Conservation (phyloP, 2,797 vertebrate genomes). For the Myiotriccus ornatus region DNA sequence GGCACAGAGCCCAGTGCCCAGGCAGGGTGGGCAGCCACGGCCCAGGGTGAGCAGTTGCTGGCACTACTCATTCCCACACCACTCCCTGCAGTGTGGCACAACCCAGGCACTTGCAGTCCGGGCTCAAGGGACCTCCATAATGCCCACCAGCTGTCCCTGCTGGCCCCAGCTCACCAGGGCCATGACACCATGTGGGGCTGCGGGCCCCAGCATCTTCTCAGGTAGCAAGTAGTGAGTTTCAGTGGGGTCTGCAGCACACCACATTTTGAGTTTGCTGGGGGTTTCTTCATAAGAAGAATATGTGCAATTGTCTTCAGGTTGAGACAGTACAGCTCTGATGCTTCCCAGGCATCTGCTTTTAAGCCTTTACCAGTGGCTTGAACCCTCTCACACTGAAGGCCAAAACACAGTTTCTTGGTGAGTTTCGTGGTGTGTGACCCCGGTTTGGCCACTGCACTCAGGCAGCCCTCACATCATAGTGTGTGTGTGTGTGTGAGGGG, state of each 20-base stretch:
- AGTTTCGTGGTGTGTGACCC: not conserved
- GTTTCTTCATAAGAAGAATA: not conserved
- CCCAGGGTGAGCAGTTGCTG: accelerated
- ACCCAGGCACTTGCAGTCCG: not conserved
- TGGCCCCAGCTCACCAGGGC: not conserved
- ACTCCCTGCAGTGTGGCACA: accelerated
- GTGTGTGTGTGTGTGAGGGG: accelerated
- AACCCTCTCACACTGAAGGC: not conserved
- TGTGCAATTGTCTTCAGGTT: not conserved
- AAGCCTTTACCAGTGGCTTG: not conserved
- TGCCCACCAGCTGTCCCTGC: not conserved
- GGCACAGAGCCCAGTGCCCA: not conserved
- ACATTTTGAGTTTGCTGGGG: not conserved
- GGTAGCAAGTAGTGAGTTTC: conserved; percentile 44
- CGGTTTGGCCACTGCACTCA: not conserved
- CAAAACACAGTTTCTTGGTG: not conserved
- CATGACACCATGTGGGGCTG: accelerated
- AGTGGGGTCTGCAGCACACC: not conserved
- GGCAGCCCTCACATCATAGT: not conserved
- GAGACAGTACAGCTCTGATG: not conserved
- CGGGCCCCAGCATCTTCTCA: not conserved
- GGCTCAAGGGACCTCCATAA: not conserved
- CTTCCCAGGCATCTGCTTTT: not conserved
- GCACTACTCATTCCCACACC: not conserved
- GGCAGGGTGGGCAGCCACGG: not conserved